phyloP scores from a whole-genome alignment of 1,140 invertebrate species.

The Nephotettix cincticeps region DNA sequence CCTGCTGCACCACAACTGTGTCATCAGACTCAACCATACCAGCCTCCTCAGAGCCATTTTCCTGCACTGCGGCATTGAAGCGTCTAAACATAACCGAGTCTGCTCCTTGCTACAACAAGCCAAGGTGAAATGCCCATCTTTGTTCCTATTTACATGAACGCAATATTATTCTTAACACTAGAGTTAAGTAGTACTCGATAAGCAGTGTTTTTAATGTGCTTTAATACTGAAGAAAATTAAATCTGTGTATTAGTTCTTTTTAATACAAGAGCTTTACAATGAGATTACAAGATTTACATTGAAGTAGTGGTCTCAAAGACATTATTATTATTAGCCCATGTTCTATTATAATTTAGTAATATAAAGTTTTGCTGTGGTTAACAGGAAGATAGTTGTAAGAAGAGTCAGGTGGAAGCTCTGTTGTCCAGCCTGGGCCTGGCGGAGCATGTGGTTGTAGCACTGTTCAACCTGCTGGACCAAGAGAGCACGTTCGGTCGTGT shows the following conservation, averaged over 20 bases:
- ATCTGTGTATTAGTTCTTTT: too few species aligned
- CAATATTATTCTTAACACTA: too few species aligned
- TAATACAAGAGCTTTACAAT: too few species aligned
- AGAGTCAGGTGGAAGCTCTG: constrained; percentile 14
- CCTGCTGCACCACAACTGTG: constrained; percentile 65
- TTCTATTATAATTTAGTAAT: too few species aligned
- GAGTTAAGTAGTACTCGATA: too few species aligned
- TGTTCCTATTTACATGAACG: too few species aligned
- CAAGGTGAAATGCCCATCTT: too few species aligned
- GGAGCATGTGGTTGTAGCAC: constrained; percentile 63
- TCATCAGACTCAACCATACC: constrained; percentile 81
- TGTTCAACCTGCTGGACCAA: constrained; percentile 70
- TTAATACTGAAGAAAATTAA: too few species aligned
- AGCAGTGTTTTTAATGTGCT: too few species aligned
- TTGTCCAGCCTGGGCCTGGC: constrained; percentile 60
- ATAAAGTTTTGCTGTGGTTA: neutral
- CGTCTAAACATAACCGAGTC: constrained; percentile 66
- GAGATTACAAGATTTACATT: too few species aligned
- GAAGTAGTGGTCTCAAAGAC: too few species aligned
- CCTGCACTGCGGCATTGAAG: constrained; percentile 75
- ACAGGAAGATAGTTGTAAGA: constrained; percentile 17
- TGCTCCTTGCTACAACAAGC: constrained; percentile 62
- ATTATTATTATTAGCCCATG: too few species aligned
- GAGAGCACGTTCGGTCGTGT: constrained; percentile 68
- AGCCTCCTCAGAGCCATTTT: constrained; percentile 76